Evolutionary conservation across 2,113 vertebrate species (phyloP).

Genomic region (Nycticebus coucang): DNA sequence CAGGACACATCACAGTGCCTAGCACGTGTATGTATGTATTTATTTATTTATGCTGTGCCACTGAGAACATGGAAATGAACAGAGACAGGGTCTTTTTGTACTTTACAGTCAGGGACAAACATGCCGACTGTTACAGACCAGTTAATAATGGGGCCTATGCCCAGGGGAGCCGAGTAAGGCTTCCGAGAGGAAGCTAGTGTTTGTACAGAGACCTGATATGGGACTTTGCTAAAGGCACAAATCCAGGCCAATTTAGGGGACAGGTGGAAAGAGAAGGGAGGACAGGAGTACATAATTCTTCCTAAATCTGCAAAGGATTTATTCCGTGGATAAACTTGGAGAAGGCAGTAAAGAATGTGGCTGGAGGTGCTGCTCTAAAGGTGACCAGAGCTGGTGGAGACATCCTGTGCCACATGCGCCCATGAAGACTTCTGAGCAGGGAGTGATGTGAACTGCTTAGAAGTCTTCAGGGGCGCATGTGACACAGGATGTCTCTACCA

Average conservation of each 20-base stretch:
- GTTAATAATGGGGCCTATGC: neutral
- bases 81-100: neutral
- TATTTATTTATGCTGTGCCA: neutral
- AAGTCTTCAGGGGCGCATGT: neutral
- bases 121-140: neutral
- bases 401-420: neutral
- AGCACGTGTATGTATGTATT: neutral
- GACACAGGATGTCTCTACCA: neutral
- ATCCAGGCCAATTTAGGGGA: neutral
- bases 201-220: neutral
- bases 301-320: neutral
- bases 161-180: neutral
- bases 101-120: neutral
- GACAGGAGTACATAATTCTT: neutral
- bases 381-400: neutral
- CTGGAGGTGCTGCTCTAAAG: neutral
- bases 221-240: neutral
- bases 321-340: neutral
- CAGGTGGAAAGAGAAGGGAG: neutral
- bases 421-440: neutral
- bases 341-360: neutral
- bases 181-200: neutral
- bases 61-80: neutral
- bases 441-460: neutral
- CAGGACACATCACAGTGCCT: neutral